Percentiles rank a stretch among this genome's conserved stretches.
These are phyloP conservation scores for Caprella mutica DNA, from an alignment of 2,888 invertebrate genomes.

Conservation along the genomic window DNA sequence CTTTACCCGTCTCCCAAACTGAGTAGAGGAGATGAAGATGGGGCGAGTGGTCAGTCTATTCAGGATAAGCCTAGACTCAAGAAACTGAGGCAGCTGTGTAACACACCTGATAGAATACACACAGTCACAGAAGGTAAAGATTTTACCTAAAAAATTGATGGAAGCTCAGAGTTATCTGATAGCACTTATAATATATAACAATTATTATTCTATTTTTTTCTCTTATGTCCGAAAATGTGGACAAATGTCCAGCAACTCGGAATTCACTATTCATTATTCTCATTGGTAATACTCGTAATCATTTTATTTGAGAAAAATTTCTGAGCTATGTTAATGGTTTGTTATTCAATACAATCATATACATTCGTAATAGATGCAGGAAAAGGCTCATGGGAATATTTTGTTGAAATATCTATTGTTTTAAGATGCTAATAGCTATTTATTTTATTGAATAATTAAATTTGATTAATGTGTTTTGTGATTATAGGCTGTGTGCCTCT, in stretches of 20 bases:
- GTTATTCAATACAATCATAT: neutral
- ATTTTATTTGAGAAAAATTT: too few relatives aligned
- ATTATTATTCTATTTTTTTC: slow-evolving; percentile 1
- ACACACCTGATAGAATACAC: slow-evolving; percentile 29
- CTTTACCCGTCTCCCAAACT: slow-evolving; percentile 14
- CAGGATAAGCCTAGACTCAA: slow-evolving; percentile 25
- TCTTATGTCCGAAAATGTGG: too few relatives aligned
- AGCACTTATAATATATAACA: neutral
- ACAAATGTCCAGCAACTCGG: too few relatives aligned
- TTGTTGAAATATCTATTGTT: too few relatives aligned
- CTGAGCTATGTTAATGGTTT: neutral
- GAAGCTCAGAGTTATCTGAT: too few relatives aligned
- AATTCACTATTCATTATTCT: too few relatives aligned
- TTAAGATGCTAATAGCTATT: neutral
- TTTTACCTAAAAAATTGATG: too few relatives aligned
- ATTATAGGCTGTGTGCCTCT: neutral
- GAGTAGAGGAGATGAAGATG: neutral
- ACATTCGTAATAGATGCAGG: neutral
- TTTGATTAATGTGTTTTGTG: neutral
- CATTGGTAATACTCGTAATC: too few relatives aligned
- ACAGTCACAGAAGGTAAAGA: slow-evolving; percentile 27
- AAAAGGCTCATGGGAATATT: too few relatives aligned
- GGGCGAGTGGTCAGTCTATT: neutral
- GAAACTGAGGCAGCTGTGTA: slow-evolving; percentile 26
- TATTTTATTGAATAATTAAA: neutral